phyloP scores from a whole-genome alignment of 2,113 vertebrate species.

The Burhinus bistriatus region DNA sequence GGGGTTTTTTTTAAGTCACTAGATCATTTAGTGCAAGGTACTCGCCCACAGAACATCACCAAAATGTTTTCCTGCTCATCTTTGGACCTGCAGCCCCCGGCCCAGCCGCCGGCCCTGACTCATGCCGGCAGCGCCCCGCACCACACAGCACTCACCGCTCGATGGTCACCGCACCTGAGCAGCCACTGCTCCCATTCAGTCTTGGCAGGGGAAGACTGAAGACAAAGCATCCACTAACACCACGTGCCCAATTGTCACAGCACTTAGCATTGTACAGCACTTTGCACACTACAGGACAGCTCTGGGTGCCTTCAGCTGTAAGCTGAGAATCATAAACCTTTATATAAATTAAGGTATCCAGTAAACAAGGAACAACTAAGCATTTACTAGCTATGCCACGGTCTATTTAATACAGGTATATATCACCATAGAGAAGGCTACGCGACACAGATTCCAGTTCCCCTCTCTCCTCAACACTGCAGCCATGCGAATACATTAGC shows the following conservation, averaged over 20 bases:
- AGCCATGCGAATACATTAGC: neutral
- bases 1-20: neutral
- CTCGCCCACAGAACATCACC: too few species aligned
- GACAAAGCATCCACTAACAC: neutral
- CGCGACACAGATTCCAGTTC: neutral
- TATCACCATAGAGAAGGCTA: neutral
- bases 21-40: neutral
- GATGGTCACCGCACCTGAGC: fast-evolving
- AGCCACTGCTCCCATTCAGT: fast-evolving
- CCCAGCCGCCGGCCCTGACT: neutral
- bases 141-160: neutral
- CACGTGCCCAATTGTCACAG: neutral
- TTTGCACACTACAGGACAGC: neutral
- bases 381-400: neutral
- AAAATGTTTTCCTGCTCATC: too few species aligned
- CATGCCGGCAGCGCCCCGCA: fast-evolving
- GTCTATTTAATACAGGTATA: neutral
- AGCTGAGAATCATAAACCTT: neutral
- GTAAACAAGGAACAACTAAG: neutral
- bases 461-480: neutral
- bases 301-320: neutral
- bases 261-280: neutral
- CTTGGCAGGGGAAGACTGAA: neutral
- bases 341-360: neutral
- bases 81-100: neutral